phyloP scores from a whole-genome alignment of 2,888 invertebrate species.

The Lycaena phlaeas region DNA sequence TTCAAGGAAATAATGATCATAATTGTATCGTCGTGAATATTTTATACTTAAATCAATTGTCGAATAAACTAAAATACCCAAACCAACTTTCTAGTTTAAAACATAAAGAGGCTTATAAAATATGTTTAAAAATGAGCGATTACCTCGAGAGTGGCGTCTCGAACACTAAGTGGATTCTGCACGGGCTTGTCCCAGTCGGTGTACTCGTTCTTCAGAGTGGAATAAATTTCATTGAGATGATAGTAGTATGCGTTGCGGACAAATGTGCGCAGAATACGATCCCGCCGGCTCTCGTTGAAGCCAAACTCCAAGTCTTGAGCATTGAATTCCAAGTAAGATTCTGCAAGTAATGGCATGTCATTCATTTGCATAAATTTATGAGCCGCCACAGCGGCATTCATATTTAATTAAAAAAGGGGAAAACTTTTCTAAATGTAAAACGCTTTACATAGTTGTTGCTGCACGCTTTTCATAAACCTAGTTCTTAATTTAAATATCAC shows the following conservation, averaged over 20 bases:
- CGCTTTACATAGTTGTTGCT: constrained; percentile 9
- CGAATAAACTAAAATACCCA: too few relatives aligned
- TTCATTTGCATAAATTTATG: constrained; percentile 50
- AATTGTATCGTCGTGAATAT: too few relatives aligned
- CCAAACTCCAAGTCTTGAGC: constrained; percentile 92
- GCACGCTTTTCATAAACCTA: constrained; percentile 4
- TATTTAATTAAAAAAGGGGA: constrained; percentile 26
- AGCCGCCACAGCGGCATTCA: constrained; percentile 25
- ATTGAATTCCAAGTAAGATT: constrained; percentile 87
- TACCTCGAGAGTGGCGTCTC: constrained; percentile 86
- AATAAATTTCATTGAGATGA: constrained; percentile 95
- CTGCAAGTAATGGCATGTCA: constrained; percentile 59
- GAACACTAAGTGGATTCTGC: constrained; percentile 87
- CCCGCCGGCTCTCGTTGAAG: constrained; percentile 89
- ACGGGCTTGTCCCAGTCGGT: constrained; percentile 95
- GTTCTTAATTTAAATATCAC: constrained; percentile 7
- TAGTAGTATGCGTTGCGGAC: constrained; percentile 95
- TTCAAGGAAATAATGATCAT: too few relatives aligned
- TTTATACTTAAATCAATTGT: too few relatives aligned
- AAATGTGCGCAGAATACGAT: constrained; percentile 90
- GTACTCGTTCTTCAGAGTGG: constrained; percentile 94
- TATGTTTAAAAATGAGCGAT: too few relatives aligned
- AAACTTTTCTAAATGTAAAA: constrained; percentile 12
- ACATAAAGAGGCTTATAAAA: too few relatives aligned
- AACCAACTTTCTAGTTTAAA: too few relatives aligned